phyloP scores from a whole-genome alignment of 1,140 invertebrate genomes.

The Propsilocerus akamusi region DNA sequence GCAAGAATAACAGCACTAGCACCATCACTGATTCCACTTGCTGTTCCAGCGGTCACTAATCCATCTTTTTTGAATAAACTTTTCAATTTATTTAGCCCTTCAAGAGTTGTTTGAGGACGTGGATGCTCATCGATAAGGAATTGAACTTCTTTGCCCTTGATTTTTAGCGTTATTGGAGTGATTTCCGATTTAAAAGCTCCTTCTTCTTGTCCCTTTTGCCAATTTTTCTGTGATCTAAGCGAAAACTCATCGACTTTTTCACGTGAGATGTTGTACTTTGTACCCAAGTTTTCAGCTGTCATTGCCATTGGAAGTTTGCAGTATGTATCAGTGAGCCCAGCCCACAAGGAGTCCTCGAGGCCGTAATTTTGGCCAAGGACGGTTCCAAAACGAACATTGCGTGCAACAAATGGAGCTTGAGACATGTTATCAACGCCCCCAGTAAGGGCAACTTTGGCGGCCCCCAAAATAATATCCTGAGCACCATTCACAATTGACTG shows the following conservation, averaged over 20 bases:
- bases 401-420: conserved; percentile 73
- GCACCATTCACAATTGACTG: conserved; percentile 81
- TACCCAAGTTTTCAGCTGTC: conserved; percentile 94
- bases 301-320: conserved; percentile 90
- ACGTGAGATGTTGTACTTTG: conserved; percentile 68
- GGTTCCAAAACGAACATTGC: conserved; percentile 83
- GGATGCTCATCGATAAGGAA: conserved; percentile 91
- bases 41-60: conserved; percentile 85
- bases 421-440: conserved; percentile 95
- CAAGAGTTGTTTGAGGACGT: conserved; percentile 67
- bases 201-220: conserved; percentile 65
- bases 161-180: conserved; percentile 64
- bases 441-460: conserved; percentile 72
- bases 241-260: conserved; percentile 83
- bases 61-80: conserved; percentile 94
- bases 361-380: conserved; percentile 57
- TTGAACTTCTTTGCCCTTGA: conserved; percentile 59
- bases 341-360: conserved; percentile 86
- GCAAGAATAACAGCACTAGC: conserved; percentile 80
- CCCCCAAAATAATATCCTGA: conserved; percentile 77
- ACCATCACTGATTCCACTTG: conserved; percentile 95
- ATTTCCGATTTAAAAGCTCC: conserved; percentile 86
- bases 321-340: conserved; percentile 71
- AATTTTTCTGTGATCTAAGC: conserved; percentile 61
- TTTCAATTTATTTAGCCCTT: conserved; percentile 63